Base-by-base conservation (phyloP, 2,888 invertebrate species). In the Palloptera scutellata region DNA sequence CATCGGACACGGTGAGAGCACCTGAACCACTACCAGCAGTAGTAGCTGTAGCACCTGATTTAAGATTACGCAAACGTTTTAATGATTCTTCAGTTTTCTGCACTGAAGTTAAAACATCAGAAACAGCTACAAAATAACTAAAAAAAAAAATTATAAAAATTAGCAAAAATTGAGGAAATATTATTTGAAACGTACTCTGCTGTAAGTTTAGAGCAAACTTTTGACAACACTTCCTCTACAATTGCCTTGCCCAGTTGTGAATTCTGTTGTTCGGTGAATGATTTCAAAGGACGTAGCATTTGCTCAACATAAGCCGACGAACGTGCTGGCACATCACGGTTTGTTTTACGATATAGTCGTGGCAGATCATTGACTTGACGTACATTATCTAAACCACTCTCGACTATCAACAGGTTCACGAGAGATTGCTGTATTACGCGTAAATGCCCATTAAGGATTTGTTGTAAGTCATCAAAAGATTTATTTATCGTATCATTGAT, bases 31-130 rank as follows among this genome's bases (percentile, higher is more conserved):
- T 58, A 30, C 52, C 30, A 67, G 43, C 67, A 51, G 76, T 41
- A 67, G 67, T 72, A 82, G 68, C 83, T 19, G 71, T 15, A 12
- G 78, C 78, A 11, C 86, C 83, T 68, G 92, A 92, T 71, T 94
- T 88, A 19, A 92, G 91, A 84, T 92, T 92, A 85, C 96, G 97
- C 80, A 98, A 87, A 76, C 96, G 89, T 80, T 94, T 90, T 73
- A 98, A 86, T 66, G 97, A 97, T 81, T 97, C 97, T 82, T 98
- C 97, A 75, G 97, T 98, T 86, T 93, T 96, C 83, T 94, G 94
- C 11, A 98, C 97, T 1, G 97, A 96, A 57, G 92, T 93, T 71
- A 98, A 86, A 1, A 98, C 96, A 84, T 97, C 96, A 77, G 90
- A 89, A 15, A 96, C 94, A 69, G 92, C 89, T 75, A 87, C 88